Evolutionary conservation across 2,888 invertebrate genomes (phyloP), one percentile per base, ranked within the genome.

Genomic region (Willowsia nigromaculata): DNA sequence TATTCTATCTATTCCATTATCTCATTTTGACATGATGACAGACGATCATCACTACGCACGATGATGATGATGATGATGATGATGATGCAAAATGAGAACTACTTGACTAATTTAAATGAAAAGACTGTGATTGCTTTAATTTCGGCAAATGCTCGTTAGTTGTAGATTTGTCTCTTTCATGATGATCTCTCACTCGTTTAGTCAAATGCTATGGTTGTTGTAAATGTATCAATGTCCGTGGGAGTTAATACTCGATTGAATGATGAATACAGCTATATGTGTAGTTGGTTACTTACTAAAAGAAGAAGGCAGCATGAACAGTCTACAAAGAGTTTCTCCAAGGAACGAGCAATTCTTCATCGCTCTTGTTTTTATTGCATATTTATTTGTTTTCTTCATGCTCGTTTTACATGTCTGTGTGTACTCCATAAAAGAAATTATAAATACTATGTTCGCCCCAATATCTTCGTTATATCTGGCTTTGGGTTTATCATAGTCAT

Each of bases 91-190:
- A 62, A 25, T 30, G 62, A 33, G 15, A 33, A n/a, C 65, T 65
- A 65, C 62, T 56, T 9, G 27, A 30, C 65, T 33, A 65, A 15
- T 11, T 15, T 40, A 1, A 71, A 71, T 71, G 37, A 71, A 71
- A 71, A 13, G 71, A 37, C 22, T 71, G 71, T 22, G 37, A 62
- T 62, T 62, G 27, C 59, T 62, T 65, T 65, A 40, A 71, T 71
- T 71, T 37, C 22, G 22, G 43, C 7, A 7, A 22, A 40, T 18
- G 40, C 22, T 43, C 11, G 71, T 71, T 71, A 22, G 43, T 43
- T 71, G 9, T n/a, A 59, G 59, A 11, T 71, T 71, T 71, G 7
- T 25, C 18, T 40, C 11, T 18, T 18, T n/a, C 0, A 22, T 71
- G 18, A 71, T 71, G 43, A 71, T 22, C 43, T 9, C 43, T 71